These are phyloP conservation scores for Nannoperca obscura DNA, from an alignment of 2,797 vertebrate species.

Conservation along the genomic window DNA sequence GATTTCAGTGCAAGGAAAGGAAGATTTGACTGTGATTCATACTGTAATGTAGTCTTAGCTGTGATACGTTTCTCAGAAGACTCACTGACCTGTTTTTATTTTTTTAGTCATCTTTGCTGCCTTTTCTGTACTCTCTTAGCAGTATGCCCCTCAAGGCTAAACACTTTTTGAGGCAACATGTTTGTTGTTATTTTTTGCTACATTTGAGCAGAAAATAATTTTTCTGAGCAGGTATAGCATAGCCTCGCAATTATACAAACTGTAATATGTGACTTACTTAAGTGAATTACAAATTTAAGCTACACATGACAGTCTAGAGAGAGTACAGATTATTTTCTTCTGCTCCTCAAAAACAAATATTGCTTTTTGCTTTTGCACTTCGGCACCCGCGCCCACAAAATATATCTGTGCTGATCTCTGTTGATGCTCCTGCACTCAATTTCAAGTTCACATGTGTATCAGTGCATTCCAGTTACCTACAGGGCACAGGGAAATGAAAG, in stretches of 20 bases:
- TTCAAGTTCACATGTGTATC: conserved; percentile 4
- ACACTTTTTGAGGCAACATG: neutral
- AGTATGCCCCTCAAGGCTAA: neutral
- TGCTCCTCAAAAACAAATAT: too few species aligned
- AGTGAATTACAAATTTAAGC: neutral
- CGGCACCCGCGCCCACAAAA: neutral
- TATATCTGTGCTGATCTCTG: neutral
- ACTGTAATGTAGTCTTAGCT: neutral
- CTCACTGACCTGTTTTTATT: neutral
- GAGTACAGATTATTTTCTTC: neutral
- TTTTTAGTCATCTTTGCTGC: neutral
- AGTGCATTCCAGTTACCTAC: neutral
- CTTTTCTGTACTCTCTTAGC: neutral
- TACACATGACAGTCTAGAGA: neutral
- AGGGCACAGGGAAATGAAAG: conserved; percentile 9
- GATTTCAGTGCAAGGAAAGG: neutral
- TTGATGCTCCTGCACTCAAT: conserved; percentile 10
- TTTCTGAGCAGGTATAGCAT: neutral
- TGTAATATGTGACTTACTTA: neutral
- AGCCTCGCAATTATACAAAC: neutral
- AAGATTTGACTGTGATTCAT: neutral
- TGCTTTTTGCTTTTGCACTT: neutral
- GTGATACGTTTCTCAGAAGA: neutral
- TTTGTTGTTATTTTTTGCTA: neutral
- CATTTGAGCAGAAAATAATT: neutral